A percentile compares a stretch with the other conserved stretches of the same genome.
phyloP scores from a whole-genome alignment of 2,888 invertebrate species.

The Boloria selene region DNA sequence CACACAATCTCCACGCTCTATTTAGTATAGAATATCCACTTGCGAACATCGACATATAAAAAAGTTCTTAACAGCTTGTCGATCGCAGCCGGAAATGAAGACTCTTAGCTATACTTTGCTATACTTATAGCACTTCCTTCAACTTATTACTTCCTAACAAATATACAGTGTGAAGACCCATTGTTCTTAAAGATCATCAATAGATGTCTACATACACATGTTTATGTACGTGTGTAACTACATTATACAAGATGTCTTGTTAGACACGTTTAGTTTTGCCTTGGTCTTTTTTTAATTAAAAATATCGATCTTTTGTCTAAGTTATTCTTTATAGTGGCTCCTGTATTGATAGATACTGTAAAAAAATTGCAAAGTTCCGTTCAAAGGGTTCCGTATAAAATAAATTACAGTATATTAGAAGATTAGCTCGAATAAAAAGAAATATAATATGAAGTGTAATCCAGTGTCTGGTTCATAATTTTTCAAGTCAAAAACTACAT shows the following conservation, averaged over 20 bases:
- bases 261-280: slow-evolving; percentile 11
- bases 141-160: slow-evolving; percentile 41
- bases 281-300: background rate
- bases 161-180: slow-evolving; percentile 35
- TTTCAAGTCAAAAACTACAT: no score
- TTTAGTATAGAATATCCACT: slow-evolving; percentile 17
- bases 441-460: no score
- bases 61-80: slow-evolving; percentile 6
- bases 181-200: slow-evolving; percentile 30
- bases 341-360: no score
- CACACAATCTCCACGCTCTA: slow-evolving; percentile 1
- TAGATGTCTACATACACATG: slow-evolving; percentile 5
- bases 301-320: background rate
- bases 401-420: no score
- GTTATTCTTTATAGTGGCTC: no score
- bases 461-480: no score
- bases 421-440: no score
- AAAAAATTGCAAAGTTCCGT: no score
- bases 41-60: slow-evolving; percentile 10
- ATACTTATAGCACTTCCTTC: slow-evolving; percentile 35
- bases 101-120: slow-evolving; percentile 33
- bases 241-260: background rate
- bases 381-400: no score
- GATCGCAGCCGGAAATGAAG: slow-evolving; percentile 35
- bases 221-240: background rate